Percentiles rank a stretch among this genome's conserved stretches.
Conservation (phyloP, 2,797 vertebrate species). For the Neostethus bicornis region DNA sequence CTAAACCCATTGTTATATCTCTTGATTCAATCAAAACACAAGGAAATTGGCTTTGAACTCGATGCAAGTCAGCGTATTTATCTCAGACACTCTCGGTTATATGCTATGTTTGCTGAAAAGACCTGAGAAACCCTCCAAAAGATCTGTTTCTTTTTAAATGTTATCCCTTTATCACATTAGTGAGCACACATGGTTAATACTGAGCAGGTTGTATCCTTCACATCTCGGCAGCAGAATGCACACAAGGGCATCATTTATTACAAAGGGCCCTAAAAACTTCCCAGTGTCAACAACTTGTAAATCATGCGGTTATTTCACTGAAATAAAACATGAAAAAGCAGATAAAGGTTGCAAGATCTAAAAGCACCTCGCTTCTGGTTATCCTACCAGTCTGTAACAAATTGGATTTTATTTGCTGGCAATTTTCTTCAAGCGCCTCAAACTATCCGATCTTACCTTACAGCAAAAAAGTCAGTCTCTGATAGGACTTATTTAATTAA, state of each 20-base stretch:
- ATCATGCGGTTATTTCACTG: conserved; percentile 25
- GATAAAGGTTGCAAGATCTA: neutral
- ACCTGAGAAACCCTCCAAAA: conserved; percentile 9
- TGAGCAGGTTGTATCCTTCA: neutral
- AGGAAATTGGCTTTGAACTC: conserved; percentile 59
- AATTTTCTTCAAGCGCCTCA: conserved; percentile 13
- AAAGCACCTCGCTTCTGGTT: conserved; percentile 4
- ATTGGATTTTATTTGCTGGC: conserved; percentile 19
- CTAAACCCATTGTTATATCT: conserved; percentile 14
- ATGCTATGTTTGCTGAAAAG: conserved; percentile 16
- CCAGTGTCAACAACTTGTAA: neutral
- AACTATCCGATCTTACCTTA: conserved; percentile 13
- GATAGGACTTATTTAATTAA: conserved; percentile 21
- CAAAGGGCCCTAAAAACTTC: neutral
- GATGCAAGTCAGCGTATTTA: conserved; percentile 29
- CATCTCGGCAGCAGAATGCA: conserved; percentile 2
- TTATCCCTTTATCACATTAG: neutral
- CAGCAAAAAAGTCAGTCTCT: conserved; percentile 7
- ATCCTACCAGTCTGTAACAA: neutral
- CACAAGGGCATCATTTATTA: conserved; percentile 2
- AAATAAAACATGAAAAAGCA: conserved; percentile 19
- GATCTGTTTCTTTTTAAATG: neutral
- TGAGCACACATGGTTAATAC: neutral
- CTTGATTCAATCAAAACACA: conserved; percentile 51
- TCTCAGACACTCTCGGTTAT: conserved; percentile 31